Percentiles rank a stretch among this genome's conserved stretches.
phyloP scores from a whole-genome alignment of 2,113 vertebrate species.

The Lophius piscatorius region DNA sequence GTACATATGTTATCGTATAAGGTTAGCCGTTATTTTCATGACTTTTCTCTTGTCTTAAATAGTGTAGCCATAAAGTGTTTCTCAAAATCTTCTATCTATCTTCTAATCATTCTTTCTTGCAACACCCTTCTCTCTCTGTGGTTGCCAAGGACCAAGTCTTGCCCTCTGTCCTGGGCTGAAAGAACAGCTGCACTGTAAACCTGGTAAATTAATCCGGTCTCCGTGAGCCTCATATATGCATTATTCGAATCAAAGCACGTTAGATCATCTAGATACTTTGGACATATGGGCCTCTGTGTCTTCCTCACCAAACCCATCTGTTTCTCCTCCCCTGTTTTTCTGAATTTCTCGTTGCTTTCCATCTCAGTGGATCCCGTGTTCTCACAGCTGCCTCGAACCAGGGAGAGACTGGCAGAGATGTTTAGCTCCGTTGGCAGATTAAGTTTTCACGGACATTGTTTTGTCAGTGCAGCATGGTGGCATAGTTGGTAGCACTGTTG shows the following conservation, averaged over 20 bases:
- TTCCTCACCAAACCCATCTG: constrained; percentile 77
- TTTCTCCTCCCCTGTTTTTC: constrained; percentile 50
- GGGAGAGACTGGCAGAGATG: constrained; percentile 23
- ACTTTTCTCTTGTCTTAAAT: too few relatives aligned
- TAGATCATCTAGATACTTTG: constrained; percentile 80
- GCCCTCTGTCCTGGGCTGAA: constrained; percentile 48
- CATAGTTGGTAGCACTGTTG: too few relatives aligned
- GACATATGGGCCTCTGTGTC: constrained; percentile 80
- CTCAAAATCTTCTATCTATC: background rate
- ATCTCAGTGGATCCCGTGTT: constrained; percentile 42
- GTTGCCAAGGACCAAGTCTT: constrained; percentile 36
- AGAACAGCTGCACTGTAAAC: constrained; percentile 81
- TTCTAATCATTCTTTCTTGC: background rate
- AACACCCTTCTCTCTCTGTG: constrained; percentile 12
- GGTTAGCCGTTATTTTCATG: too few relatives aligned
- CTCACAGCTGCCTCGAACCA: constrained; percentile 52
- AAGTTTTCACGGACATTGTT: too few relatives aligned
- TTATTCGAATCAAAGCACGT: constrained; percentile 84
- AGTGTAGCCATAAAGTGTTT: too few relatives aligned
- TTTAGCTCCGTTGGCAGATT: too few relatives aligned
- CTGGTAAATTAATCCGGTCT: constrained; percentile 77
- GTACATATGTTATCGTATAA: too few relatives aligned
- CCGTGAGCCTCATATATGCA: constrained; percentile 72
- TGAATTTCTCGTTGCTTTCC: constrained; percentile 32
- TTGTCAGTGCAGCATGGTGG: too few relatives aligned